Evolutionary conservation across 2,113 vertebrate genomes (phyloP).

Genomic region (Campylomormyrus numenius): DNA sequence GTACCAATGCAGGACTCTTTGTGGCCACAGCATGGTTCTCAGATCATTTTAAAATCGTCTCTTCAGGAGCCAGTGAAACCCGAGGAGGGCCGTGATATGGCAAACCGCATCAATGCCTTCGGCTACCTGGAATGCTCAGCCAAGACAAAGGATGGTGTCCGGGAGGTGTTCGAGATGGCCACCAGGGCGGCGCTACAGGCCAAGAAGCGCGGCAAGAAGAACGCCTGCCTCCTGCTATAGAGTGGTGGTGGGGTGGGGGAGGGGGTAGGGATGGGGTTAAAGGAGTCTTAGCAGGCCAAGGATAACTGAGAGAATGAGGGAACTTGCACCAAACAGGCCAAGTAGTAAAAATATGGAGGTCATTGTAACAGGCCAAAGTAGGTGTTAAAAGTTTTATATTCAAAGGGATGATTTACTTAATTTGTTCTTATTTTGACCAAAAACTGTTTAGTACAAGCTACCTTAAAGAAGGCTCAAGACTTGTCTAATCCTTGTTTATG

Average conservation of each 20-base stretch:
- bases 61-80: conserved; percentile 63
- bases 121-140: conserved; percentile 72
- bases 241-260: conserved; percentile 22
- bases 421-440: conserved; percentile 11
- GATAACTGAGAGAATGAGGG: conserved; percentile 27
- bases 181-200: conserved; percentile 63
- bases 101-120: conserved; percentile 61
- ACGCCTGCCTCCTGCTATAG: conserved; percentile 58
- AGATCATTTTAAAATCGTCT: background rate
- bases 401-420: background rate
- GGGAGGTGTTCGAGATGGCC: conserved; percentile 66
- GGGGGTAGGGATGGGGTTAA: conserved; percentile 23
- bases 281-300: conserved; percentile 44
- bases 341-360: conserved; percentile 8
- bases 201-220: conserved; percentile 59
- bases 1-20: background rate
- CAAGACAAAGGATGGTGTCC: conserved; percentile 65
- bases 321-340: background rate
- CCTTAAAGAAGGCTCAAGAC: background rate
- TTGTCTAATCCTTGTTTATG: background rate
- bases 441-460: conserved; percentile 2
- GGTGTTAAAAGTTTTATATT: background rate
- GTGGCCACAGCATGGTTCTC: background rate
- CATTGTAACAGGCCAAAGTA: conserved; percentile 8
- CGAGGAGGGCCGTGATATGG: conserved; percentile 68